Percentiles rank a stretch among this genome's conserved stretches.
These are phyloP conservation scores for Phenganax subtilis DNA, from an alignment of 92 coral and sea anemone species.

Conservation along the genomic window DNA sequence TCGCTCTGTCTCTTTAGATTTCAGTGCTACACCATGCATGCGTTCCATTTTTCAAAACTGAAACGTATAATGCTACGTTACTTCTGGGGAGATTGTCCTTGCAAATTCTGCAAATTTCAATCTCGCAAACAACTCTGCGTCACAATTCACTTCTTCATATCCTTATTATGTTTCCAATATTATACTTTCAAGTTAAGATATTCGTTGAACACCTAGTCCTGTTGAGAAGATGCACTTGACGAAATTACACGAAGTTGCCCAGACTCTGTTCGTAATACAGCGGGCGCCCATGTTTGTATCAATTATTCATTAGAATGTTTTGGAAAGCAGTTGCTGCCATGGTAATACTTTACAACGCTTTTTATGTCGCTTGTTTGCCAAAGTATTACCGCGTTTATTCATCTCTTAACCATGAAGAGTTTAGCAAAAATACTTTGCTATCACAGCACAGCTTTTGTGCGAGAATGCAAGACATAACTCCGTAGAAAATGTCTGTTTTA, in stretches of 20 bases:
- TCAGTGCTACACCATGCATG: no score
- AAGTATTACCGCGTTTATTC: background rate
- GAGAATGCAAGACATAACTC: background rate
- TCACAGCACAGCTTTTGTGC: background rate
- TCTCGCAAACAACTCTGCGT: no score
- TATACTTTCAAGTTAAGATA: no score
- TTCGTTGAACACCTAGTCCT: no score
- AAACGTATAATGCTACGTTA: no score
- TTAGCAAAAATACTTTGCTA: background rate
- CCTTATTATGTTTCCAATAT: no score
- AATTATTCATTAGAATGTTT: slow-evolving; percentile 32
- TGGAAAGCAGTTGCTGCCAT: slow-evolving; percentile 13
- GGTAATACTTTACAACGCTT: slow-evolving; percentile 31
- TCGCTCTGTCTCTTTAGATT: no score
- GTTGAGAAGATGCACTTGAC: no score
- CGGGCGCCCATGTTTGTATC: slow-evolving; percentile 14
- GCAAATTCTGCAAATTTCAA: no score
- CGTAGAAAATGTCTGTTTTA: background rate
- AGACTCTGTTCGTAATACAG: background rate
- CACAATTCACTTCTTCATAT: no score
- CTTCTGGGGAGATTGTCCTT: no score
- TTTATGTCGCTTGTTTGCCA: slow-evolving; percentile 2
- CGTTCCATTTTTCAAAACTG: no score
- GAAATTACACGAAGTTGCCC: background rate
- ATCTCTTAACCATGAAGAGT: slow-evolving; percentile 20